Evolutionary conservation across 2,797 vertebrate genomes (phyloP).

Genomic region (Molossus alvarezi): DNA sequence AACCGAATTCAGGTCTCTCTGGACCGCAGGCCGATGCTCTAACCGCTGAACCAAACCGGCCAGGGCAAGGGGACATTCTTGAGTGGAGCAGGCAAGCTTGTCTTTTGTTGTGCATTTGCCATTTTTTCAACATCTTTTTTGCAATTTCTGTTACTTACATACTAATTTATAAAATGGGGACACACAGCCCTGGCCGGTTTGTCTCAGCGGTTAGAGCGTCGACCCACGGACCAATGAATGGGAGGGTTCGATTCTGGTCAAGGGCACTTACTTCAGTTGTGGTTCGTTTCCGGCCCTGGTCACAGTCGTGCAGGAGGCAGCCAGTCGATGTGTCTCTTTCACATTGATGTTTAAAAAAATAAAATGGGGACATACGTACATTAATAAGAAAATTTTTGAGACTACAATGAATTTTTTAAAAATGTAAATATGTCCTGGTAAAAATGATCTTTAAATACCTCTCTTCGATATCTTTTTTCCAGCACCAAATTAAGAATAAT

Average conservation of each 20-base stretch:
- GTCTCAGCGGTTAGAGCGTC: too few relatives aligned
- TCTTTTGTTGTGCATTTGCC: not conserved
- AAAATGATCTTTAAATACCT: slow-evolving; percentile 40
- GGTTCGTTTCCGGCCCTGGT: too few relatives aligned
- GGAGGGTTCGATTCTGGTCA: too few relatives aligned
- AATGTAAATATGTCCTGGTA: not conserved
- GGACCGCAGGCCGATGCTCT: too few relatives aligned
- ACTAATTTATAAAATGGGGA: not conserved
- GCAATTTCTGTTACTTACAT: not conserved
- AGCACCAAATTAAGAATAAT: not conserved
- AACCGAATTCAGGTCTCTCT: too few relatives aligned
- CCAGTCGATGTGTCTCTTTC: too few relatives aligned
- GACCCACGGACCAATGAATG: too few relatives aligned
- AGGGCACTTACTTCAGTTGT: too few relatives aligned
- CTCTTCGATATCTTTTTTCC: not conserved
- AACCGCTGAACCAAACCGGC: too few relatives aligned
- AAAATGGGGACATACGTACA: not conserved
- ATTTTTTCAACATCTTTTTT: not conserved
- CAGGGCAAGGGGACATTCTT: not conserved
- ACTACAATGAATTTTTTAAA: slow-evolving; percentile 45
- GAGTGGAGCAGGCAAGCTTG: not conserved
- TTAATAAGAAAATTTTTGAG: slow-evolving; percentile 11
- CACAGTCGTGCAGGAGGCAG: too few relatives aligned
- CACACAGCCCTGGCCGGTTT: too few relatives aligned
- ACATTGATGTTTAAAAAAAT: not conserved